Evolutionary conservation across 2,888 invertebrate genomes (phyloP).

Genomic region (Sphecodes monilicornis): DNA sequence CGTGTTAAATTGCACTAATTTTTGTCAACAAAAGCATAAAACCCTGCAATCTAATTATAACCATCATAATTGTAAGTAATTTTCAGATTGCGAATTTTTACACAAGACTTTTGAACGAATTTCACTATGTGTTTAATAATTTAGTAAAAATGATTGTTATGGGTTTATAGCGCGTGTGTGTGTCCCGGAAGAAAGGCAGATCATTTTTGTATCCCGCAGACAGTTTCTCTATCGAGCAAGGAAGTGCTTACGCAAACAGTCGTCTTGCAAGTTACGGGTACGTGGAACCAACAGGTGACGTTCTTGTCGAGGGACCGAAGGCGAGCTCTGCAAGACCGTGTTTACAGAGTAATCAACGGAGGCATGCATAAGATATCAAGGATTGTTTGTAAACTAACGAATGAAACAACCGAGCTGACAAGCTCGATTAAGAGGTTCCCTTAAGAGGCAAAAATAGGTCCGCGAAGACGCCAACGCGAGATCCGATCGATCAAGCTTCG

Average conservation of each 20-base stretch:
- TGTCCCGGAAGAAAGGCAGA: neutral
- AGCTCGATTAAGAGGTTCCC: neutral
- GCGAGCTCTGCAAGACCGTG: neutral
- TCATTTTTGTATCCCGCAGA: neutral
- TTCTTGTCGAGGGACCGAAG: neutral
- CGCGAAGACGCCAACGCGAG: neutral
- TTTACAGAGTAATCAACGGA: slow-evolving; percentile 7
- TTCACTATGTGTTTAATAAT: neutral
- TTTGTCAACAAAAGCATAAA: too few species aligned
- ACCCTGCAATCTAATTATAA: too few species aligned
- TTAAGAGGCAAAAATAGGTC: neutral
- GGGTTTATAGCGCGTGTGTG: neutral
- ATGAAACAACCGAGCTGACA: neutral
- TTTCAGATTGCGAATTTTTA: too few species aligned
- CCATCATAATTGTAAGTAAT: too few species aligned
- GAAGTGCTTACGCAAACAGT: neutral
- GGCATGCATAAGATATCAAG: neutral
- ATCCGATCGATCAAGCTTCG: neutral
- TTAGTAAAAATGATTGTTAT: neutral
- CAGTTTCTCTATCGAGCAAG: neutral
- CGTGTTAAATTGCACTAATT: too few species aligned
- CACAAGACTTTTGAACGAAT: too few species aligned
- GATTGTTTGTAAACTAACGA: slow-evolving; percentile 13
- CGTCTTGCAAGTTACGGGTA: neutral
- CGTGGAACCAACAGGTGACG: slow-evolving; percentile 4